A percentile compares a stretch with the other conserved stretches of the same genome.
phyloP scores from a whole-genome alignment of 2,888 invertebrate genomes.

The Napeogenes inachia region DNA sequence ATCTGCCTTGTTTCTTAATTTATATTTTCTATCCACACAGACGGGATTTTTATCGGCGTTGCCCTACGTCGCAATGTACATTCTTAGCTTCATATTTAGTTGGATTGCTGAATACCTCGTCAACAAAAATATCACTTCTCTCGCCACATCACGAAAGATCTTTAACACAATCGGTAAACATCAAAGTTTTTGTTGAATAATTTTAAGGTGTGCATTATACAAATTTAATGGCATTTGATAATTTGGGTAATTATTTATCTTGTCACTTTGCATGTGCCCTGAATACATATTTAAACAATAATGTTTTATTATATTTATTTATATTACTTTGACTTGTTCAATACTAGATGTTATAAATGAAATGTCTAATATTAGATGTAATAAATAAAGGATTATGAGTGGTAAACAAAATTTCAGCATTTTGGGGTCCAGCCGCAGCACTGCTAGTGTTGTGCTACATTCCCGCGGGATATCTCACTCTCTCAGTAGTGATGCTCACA shows the following conservation, averaged over 20 bases:
- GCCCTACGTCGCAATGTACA: constrained; percentile 86
- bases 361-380: no score
- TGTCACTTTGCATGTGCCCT: no score
- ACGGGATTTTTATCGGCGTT: constrained; percentile 83
- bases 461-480: constrained; percentile 68
- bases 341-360: no score
- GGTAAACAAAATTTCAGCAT: constrained; percentile 56
- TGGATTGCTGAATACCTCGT: constrained; percentile 80
- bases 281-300: no score
- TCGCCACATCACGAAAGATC: constrained; percentile 79
- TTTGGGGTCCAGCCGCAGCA: constrained; percentile 83
- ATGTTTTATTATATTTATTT: no score
- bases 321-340: no score
- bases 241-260: background rate
- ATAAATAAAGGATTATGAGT: no score
- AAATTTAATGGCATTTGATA: background rate
- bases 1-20: no score
- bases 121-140: constrained; percentile 69
- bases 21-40: constrained; percentile 49
- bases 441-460: constrained; percentile 80
- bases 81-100: constrained; percentile 84
- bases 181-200: background rate
- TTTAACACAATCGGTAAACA: constrained; percentile 79
- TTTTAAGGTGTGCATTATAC: background rate
- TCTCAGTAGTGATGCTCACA: constrained; percentile 82